Percentiles rank a stretch among this genome's conserved stretches.
Conservation (phyloP, 2,113 vertebrate species). For the Prolemur simus region DNA sequence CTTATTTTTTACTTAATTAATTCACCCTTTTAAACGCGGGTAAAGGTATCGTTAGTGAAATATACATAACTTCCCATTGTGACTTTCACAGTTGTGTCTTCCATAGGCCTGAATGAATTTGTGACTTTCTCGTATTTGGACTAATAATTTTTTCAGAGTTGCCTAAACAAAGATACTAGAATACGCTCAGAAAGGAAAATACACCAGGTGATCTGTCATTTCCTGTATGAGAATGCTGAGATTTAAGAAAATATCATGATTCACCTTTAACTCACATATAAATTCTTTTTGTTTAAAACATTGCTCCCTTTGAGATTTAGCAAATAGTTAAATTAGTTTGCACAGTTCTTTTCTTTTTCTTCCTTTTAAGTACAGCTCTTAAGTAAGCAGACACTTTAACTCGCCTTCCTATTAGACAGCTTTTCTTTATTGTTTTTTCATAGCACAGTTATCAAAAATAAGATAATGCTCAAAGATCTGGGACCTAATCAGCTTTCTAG, state of each 20-base stretch:
- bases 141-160: neutral
- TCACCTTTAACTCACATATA: neutral
- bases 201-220: neutral
- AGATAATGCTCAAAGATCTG: slow-evolving; percentile 88
- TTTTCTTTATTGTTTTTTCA: slow-evolving; percentile 87
- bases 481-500: slow-evolving; percentile 86
- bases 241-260: neutral
- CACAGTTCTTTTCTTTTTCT: slow-evolving; percentile 67
- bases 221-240: neutral
- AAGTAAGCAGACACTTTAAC: slow-evolving; percentile 84
- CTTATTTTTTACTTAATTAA: neutral
- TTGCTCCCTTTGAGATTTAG: slow-evolving; percentile 78
- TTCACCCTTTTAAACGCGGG: neutral
- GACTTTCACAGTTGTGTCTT: neutral
- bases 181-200: neutral
- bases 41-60: neutral
- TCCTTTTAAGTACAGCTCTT: slow-evolving; percentile 78
- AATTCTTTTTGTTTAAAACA: slow-evolving; percentile 31
- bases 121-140: slow-evolving; percentile 5
- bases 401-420: slow-evolving; percentile 79
- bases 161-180: neutral
- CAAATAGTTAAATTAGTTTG: slow-evolving; percentile 83
- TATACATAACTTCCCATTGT: neutral
- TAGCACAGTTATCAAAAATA: slow-evolving; percentile 84
- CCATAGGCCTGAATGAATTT: neutral